Evolutionary conservation across 2,113 vertebrate species (phyloP), one percentile per base, ranked within the genome.

Genomic region (Jacana jacana): DNA sequence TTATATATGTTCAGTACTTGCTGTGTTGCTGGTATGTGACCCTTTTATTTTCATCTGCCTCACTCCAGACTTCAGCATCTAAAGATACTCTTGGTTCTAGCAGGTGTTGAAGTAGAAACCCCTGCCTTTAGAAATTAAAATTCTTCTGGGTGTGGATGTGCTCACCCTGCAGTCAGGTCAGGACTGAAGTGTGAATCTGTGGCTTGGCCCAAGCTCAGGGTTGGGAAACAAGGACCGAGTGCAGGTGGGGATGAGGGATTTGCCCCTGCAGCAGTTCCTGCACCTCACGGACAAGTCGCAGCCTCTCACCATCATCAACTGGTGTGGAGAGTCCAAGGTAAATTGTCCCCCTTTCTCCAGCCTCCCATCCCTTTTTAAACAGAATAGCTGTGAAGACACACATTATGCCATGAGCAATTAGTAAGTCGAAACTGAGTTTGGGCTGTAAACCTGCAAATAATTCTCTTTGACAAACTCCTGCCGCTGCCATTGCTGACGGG

Each of bases 381-480:
- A 68, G 39, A 81, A 35, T 30, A 85, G 27, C 85, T 83, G 63
- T 63, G 72, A 51, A 93, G 73, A 25, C 30, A 24, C 80, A 4
- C 40, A 39, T 49, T 60, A 10, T 52, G 46, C 46, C 46, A 11
- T 1, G 24, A 78, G 31, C 33, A 39, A 69, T 61, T 33, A 63
- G 33, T 33, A 64, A 94, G 66, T 82, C 54, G 68, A 85, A 91
- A 72, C n/a, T 61, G 57, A 69, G 11, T 70, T 85, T 52, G 71
- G 78, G 54, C 64, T 86, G 54, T 81, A 88, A 93, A 89, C 63
- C 55, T 24, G 37, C 85, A 85, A 94, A 79, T 89, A 61, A 75
- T 68, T 85, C 71, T 58, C 85, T 86, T 40, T 80, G 86, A 69
- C 88, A 86, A 80, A 93, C 46, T 93, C 86, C 92, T 58, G 46